A percentile compares a stretch with the other conserved stretches of the same genome.
Conservation (phyloP, 2,888 invertebrate genomes). For the Notodromas monacha region DNA sequence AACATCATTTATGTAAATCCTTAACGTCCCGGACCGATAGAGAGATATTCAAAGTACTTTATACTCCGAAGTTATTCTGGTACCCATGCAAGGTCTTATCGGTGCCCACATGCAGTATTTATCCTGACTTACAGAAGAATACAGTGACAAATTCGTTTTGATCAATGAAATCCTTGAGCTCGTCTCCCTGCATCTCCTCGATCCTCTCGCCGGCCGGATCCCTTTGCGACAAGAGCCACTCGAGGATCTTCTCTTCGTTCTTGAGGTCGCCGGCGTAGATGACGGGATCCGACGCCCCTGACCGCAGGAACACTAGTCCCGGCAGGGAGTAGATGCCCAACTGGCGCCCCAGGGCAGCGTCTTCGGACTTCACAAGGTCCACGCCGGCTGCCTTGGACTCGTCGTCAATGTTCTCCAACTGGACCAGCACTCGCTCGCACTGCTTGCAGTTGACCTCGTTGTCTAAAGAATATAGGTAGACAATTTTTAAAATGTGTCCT, state of each 20-base stretch:
- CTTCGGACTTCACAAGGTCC: constrained; percentile 69
- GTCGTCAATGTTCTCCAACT: constrained; percentile 72
- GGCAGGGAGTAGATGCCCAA: constrained; percentile 64
- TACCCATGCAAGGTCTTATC: too few species aligned
- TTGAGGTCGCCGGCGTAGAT: constrained; percentile 41
- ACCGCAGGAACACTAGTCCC: constrained; percentile 58
- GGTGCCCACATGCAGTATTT: too few species aligned
- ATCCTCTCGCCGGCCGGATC: constrained; percentile 68
- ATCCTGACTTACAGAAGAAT: constrained; percentile 48
- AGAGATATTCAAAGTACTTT: too few species aligned
- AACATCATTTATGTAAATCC: too few species aligned
- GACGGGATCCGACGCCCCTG: constrained; percentile 54
- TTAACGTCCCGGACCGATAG: too few species aligned
- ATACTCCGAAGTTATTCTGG: too few species aligned
- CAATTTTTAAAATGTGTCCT: constrained; percentile 7
- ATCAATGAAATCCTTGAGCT: constrained; percentile 35
- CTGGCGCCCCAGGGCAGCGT: constrained; percentile 50
- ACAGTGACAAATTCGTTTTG: constrained; percentile 51
- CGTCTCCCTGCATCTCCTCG: constrained; percentile 51
- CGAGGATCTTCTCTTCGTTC: constrained; percentile 25
- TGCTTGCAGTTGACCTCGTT: constrained; percentile 68
- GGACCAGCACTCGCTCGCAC: constrained; percentile 49
- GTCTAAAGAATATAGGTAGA: constrained; percentile 23
- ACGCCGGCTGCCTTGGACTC: constrained; percentile 58
- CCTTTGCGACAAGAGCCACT: constrained; percentile 63